Base-by-base conservation (phyloP, 2,888 invertebrate species). In the Xanthorhoe designata region DNA sequence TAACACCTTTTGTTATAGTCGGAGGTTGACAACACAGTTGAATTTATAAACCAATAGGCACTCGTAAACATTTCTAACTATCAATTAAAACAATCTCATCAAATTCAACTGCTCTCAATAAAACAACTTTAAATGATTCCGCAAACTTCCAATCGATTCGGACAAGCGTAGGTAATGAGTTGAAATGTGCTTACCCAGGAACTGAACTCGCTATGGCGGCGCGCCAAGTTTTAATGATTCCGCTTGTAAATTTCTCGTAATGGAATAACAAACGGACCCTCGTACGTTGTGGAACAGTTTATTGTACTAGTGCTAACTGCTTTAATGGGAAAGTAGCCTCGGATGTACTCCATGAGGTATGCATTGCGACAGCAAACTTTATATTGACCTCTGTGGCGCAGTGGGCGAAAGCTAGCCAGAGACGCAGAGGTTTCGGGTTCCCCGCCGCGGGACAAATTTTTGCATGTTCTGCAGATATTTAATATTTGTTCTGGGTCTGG, bases 191-290 rank as follows among this genome's bases (percentile, higher is more conserved):
- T 81, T 77, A 80, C 78, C 64, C 74, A 61, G 74, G 75, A 74
- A 74, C 75, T 73, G 73, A 78, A 75, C 75, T 71, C 75, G 71
- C 72, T 68, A 66, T 88, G 88, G 87, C 78, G 69, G 55, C 47
- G 49, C 63, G 82, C 88, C 88, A 88, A 87, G 78, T 87, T 87
- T 87, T 85, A 88, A 88, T 87, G 87, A 88, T 82, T 81, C 80
- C 70, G 81, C 81, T 82, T 80, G 82, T 85, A 85, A 82, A 87
- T 85, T 85, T 82, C 83, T 82, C 82, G 82, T 85, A 84, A 85
- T 82, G 77, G 81, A 86, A 87, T 89, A 88, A 86, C 83, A 85
- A 85, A 86, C 82, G 77, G 80, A 81, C 82, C 66, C 68, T 70
- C 66, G 73, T 78, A 74, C 66, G 64, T 59, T 66, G 61, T 52